Conservation (phyloP, 2,797 vertebrate genomes). For the Synaphobranchus kaupii region DNA sequence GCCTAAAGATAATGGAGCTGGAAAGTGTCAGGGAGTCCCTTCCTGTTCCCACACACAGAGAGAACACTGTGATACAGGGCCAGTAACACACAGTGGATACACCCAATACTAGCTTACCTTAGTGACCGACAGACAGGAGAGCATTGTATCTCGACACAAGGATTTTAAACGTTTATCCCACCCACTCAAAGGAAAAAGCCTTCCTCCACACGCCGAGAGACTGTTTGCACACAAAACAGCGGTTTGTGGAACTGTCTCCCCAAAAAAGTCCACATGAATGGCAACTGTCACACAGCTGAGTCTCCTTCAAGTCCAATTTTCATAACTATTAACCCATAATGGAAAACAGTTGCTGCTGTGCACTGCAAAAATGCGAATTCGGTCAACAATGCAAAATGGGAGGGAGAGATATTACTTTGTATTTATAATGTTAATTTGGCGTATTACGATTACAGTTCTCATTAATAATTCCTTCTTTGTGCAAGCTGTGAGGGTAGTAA, state of each 20-base stretch:
- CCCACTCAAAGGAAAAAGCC: not conserved
- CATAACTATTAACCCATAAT: conserved; percentile 14
- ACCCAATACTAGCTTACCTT: not conserved
- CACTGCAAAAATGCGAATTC: conserved; percentile 2
- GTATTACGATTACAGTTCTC: not conserved
- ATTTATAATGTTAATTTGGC: conserved; percentile 53
- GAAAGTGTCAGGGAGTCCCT: conserved; percentile 24
- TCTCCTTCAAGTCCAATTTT: conserved; percentile 52
- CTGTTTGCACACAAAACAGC: not conserved
- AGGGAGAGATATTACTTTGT: conserved; percentile 57
- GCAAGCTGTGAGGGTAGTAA: not conserved
- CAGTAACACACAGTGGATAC: not conserved
- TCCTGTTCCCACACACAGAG: not conserved
- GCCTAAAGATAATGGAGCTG: conserved; percentile 18
- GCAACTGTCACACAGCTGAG: conserved; percentile 34
- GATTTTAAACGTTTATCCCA: not conserved
- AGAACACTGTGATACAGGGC: not conserved
- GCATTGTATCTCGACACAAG: not conserved
- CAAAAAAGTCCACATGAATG: not conserved
- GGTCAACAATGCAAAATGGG: conserved; percentile 55
- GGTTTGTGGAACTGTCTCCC: not conserved
- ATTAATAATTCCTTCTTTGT: conserved; percentile 10
- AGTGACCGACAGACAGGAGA: too few relatives aligned
- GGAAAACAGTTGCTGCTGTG: not conserved
- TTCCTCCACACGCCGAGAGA: not conserved